These are phyloP conservation scores for Scaeva pyrastri DNA, from an alignment of 2,888 invertebrate genomes.

Conservation along the genomic window DNA sequence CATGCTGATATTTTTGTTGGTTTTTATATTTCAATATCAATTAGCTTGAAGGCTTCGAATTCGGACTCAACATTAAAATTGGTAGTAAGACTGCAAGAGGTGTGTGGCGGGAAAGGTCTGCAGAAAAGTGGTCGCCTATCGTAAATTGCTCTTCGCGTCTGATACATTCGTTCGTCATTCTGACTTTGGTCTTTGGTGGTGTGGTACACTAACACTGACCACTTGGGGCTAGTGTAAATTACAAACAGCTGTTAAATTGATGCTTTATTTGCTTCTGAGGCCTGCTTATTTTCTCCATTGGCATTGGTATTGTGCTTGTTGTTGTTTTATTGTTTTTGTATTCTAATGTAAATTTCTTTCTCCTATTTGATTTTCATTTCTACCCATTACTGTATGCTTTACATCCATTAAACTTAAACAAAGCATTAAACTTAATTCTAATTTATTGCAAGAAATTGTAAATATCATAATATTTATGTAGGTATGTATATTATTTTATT, in stretches of 20 bases:
- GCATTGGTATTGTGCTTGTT: too few species aligned
- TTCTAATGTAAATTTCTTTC: not conserved
- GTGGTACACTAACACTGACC: not conserved
- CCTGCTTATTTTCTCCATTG: constrained; percentile 18
- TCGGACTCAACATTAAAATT: constrained; percentile 24
- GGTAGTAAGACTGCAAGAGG: not conserved
- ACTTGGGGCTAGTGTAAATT: constrained; percentile 47
- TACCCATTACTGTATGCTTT: too few species aligned
- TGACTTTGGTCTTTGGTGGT: too few species aligned
- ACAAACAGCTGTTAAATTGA: constrained; percentile 66
- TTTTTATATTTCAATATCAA: constrained; percentile 55
- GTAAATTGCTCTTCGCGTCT: constrained; percentile 6
- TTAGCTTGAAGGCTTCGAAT: constrained; percentile 47
- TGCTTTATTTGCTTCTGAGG: constrained; percentile 50
- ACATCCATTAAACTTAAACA: too few species aligned
- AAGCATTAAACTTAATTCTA: too few species aligned
- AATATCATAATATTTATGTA: too few species aligned
- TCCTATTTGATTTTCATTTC: not conserved
- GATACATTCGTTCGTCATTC: not conserved
- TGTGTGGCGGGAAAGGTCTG: not conserved
- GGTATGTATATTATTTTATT: too few species aligned
- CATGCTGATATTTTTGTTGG: constrained; percentile 51
- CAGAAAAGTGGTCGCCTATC: not conserved
- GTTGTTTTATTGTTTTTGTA: not conserved
- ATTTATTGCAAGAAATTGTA: too few species aligned